Conservation (phyloP, 1,140 invertebrate species). For the Rhyacophila brunnea region DNA sequence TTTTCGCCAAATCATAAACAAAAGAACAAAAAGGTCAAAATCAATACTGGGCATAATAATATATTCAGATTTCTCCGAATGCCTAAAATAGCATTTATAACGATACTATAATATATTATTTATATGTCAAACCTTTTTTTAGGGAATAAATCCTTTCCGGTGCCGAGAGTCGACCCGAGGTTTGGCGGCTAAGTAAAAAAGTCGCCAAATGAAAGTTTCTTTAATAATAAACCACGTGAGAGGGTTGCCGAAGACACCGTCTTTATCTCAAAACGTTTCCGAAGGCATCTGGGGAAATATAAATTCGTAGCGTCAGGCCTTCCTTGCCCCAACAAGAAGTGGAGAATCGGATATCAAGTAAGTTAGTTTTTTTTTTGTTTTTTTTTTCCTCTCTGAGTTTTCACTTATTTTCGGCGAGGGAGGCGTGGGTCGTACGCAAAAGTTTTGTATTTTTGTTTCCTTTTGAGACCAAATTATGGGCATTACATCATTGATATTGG, state of each 20-base stretch:
- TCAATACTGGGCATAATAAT: too few species aligned
- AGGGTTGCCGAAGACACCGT: slow-evolving; percentile 2
- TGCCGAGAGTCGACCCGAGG: background rate
- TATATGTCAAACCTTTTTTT: background rate
- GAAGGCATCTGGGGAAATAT: slow-evolving; percentile 9
- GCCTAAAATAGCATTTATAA: too few species aligned
- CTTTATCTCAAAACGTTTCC: slow-evolving; percentile 15
- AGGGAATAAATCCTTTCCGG: slow-evolving; percentile 3
- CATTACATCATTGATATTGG: too few species aligned
- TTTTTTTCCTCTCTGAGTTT: background rate
- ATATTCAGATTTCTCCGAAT: too few species aligned
- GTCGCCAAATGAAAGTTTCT: slow-evolving; percentile 6
- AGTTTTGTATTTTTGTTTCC: too few species aligned
- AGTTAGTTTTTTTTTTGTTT: background rate
- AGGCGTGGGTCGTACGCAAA: too few species aligned
- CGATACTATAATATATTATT: background rate
- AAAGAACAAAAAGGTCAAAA: too few species aligned
- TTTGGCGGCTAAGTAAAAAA: slow-evolving; percentile 2
- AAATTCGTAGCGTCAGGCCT: slow-evolving; percentile 6
- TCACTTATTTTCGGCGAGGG: background rate
- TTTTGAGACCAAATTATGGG: too few species aligned
- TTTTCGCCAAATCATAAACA: too few species aligned
- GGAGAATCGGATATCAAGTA: background rate
- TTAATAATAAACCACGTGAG: slow-evolving; percentile 10
- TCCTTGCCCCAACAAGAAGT: background rate